These are phyloP conservation scores for Merodon equestris DNA, from an alignment of 2,888 invertebrate genomes.

Conservation along the genomic window DNA sequence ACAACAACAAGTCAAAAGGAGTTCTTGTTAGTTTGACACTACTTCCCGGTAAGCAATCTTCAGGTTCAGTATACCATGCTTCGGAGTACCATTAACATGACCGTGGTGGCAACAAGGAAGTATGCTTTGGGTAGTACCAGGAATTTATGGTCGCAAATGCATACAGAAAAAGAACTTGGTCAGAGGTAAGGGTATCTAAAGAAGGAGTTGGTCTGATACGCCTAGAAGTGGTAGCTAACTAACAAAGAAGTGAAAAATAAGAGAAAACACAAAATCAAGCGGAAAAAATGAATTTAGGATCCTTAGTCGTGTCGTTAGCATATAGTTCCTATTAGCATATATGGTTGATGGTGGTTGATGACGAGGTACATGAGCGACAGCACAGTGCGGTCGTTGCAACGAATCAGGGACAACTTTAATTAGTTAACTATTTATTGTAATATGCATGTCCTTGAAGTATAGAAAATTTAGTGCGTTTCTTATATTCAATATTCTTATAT, in stretches of 20 bases:
- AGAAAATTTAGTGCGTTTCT: no score
- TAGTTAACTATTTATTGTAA: no score
- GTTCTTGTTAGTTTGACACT: slow-evolving; percentile 62
- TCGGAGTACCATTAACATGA: slow-evolving; percentile 50
- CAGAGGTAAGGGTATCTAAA: slow-evolving; percentile 24
- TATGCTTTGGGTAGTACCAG: slow-evolving; percentile 63
- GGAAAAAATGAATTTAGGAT: neutral
- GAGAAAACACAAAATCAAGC: neutral
- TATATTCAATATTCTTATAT: no score
- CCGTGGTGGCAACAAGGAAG: slow-evolving; percentile 59
- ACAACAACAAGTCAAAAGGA: slow-evolving; percentile 50
- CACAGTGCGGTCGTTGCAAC: slow-evolving; percentile 23
- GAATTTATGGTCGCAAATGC: slow-evolving; percentile 63
- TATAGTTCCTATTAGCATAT: slow-evolving; percentile 67
- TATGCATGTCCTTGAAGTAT: no score
- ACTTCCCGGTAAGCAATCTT: slow-evolving; percentile 36
- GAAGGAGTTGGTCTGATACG: slow-evolving; percentile 28
- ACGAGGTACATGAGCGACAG: slow-evolving; percentile 18
- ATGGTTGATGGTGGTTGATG: slow-evolving; percentile 52
- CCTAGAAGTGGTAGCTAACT: slow-evolving; percentile 30
- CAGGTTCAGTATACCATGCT: slow-evolving; percentile 20
- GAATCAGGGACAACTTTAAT: no score
- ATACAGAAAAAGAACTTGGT: slow-evolving; percentile 50
- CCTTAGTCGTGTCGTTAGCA: slow-evolving; percentile 62
- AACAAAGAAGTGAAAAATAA: slow-evolving; percentile 5